Base-by-base conservation (phyloP, 1,140 invertebrate genomes). In the Magallana angulata region DNA sequence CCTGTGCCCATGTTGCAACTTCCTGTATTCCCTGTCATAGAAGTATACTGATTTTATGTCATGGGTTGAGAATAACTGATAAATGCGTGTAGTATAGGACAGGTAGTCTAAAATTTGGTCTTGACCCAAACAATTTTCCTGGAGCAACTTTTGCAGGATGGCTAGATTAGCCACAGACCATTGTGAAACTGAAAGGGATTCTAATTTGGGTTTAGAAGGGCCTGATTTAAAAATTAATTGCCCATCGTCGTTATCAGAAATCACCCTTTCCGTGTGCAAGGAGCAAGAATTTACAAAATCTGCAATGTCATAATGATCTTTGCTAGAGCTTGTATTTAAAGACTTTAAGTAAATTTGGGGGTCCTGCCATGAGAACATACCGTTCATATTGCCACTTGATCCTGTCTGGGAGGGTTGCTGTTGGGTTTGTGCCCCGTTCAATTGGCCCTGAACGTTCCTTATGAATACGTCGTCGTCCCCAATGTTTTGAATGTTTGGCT, bases 291-390 rank as follows among this genome's bases (percentile, higher is more conserved):
- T 57, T 2, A 87, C 60, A 83, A 68, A 83, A 24, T 87, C 81
- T 18, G 60, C 64, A n/a, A 87, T 87, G 57, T 87, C 86, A 18
- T 57, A 71, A 71, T 83, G 83, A 85, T n/a, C 81, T 58, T 30
- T n/a, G 2, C 59, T 48, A 24, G 16, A 12, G 9, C 6, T 16
- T 4, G 60, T 36, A 57, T 56, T 11, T 57, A 57, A n/a, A 14
- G 62, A 30, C 18, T 57, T 62, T 57, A 87, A 68, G 14, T 57
- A 85, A 7, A 85, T 80, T 80, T 80, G 68, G 4, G 85, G 85
- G 59, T 85, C 85, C 11, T 71, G 58, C 86, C 86, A 83, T 14
- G 86, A 87, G 57, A 16, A 58, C 58, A 58, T 84, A 57, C 82
- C 84, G 84, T 24, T 68, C 14, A 9, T 24, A 24, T 24, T 24